A percentile compares a stretch with the other conserved stretches of the same genome.
Evolutionary conservation across 1,140 invertebrate species (phyloP).

Genomic region (Leptonema lineaticorne): DNA sequence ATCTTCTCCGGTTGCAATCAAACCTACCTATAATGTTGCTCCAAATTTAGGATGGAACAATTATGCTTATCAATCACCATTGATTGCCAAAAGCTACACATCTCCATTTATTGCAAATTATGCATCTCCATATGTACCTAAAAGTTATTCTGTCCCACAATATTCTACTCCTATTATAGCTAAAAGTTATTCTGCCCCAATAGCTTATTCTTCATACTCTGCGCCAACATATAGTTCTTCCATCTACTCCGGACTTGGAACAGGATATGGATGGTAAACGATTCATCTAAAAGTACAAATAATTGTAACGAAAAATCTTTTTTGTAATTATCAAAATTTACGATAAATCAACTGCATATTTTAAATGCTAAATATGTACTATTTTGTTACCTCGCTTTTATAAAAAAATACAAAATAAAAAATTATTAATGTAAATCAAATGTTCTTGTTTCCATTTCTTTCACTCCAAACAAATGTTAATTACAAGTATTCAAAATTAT

Average conservation of each 20-base stretch:
- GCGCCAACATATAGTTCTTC: no score
- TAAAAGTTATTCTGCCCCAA: conserved; percentile 27
- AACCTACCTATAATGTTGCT: no score
- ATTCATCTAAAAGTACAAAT: not conserved
- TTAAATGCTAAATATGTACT: no score
- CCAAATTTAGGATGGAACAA: conserved; percentile 43
- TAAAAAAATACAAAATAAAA: no score
- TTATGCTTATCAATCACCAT: no score
- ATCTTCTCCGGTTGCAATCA: no score
- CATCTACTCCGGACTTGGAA: conserved; percentile 37
- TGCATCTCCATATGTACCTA: conserved; percentile 25
- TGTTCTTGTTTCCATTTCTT: no score
- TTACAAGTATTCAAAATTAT: no score
- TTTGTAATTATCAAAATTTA: not conserved
- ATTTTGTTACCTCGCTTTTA: no score
- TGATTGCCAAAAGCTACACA: conserved; percentile 29
- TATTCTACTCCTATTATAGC: conserved; percentile 36
- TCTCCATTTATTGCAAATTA: conserved; percentile 26
- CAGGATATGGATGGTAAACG: conserved; percentile 36
- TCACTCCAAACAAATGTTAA: no score
- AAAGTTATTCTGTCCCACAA: conserved; percentile 44
- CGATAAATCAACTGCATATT: no score
- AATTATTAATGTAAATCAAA: no score
- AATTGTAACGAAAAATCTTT: not conserved
- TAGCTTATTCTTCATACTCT: conserved; percentile 32